Base-by-base conservation (phyloP, 30 jellyfish, hydroid and myxozoan species). In the Cassiopea andromeda region DNA sequence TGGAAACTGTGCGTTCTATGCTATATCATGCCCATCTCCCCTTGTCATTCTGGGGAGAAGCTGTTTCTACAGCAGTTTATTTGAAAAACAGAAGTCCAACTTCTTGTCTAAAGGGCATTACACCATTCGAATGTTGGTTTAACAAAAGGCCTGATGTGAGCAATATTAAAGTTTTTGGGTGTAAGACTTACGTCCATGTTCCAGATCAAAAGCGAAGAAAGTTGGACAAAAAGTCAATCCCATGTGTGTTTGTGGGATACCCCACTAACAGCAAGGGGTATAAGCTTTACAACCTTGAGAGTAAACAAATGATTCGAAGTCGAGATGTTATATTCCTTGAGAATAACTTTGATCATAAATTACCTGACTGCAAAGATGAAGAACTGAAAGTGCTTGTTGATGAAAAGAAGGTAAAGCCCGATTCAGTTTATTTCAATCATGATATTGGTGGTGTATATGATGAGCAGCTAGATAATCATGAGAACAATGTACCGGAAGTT, bases 301-400 rank as follows among this genome's bases (percentile, higher is more conserved):
- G 9, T 2, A 9, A 50, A 82, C 44, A 2, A 17, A 12, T 78
- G 9, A 2, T 44, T 73, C 9, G 2, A 44, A 12, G 12, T 7
- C 9, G 82, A n/a, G 82, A 73, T n/a, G 60, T 73, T 1, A 73
- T 6, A 60, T 48, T 73, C 50, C 44, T 73, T 4, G 82, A 73
- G 60, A n/a, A 48, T 48, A 2, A 73, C 5, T 73, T 4, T 27
- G 50, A 60, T 1, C 9, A 73, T 15, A 2, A n/a, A n/a, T n/a
- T n/a, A n/a, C n/a, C n/a, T n/a, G n/a, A n/a, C n/a, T n/a, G n/a
- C n/a, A n/a, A n/a, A n/a, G n/a, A n/a, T n/a, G n/a, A n/a, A n/a
- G n/a, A n/a, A n/a, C n/a, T n/a, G n/a, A n/a, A n/a, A n/a, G n/a
- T n/a, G n/a, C n/a, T n/a, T n/a, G n/a, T n/a, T n/a, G n/a, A n/a